Conservation (phyloP, 2,797 vertebrate species). For the Ptychadena robeensis region DNA sequence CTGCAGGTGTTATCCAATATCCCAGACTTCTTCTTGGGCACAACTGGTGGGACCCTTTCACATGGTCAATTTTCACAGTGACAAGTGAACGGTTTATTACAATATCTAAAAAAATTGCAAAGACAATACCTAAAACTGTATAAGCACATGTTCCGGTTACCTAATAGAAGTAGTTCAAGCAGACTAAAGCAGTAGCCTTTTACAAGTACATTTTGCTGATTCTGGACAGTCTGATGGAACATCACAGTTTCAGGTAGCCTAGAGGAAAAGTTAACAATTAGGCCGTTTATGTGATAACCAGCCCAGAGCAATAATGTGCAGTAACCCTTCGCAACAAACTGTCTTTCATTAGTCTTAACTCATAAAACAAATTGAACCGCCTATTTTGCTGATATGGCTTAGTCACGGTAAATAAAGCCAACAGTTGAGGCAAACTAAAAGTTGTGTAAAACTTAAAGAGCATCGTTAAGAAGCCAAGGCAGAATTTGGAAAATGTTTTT, state of each 20-base stretch:
- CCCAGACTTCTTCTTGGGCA: too few species aligned
- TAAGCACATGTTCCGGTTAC: too few species aligned
- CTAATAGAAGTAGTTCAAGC: too few species aligned
- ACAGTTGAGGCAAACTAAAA: neutral
- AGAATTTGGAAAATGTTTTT: neutral
- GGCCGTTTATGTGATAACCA: neutral
- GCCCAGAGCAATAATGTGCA: neutral
- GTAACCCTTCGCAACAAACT: neutral
- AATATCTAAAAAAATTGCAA: too few species aligned
- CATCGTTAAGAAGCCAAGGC: neutral
- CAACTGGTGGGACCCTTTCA: too few species aligned
- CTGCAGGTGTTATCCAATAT: too few species aligned
- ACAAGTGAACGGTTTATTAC: too few species aligned
- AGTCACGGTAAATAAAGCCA: neutral
- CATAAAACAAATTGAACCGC: neutral
- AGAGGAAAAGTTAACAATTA: neutral
- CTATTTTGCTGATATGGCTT: neutral
- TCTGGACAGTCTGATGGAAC: neutral
- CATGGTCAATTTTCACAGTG: too few species aligned
- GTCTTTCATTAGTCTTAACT: neutral
- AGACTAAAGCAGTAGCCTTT: neutral
- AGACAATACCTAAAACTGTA: neutral
- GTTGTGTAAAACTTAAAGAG: neutral
- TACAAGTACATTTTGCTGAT: neutral
- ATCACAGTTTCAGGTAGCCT: neutral